Base-by-base conservation (phyloP, 2,797 vertebrate species). In the Glossophaga mutica region DNA sequence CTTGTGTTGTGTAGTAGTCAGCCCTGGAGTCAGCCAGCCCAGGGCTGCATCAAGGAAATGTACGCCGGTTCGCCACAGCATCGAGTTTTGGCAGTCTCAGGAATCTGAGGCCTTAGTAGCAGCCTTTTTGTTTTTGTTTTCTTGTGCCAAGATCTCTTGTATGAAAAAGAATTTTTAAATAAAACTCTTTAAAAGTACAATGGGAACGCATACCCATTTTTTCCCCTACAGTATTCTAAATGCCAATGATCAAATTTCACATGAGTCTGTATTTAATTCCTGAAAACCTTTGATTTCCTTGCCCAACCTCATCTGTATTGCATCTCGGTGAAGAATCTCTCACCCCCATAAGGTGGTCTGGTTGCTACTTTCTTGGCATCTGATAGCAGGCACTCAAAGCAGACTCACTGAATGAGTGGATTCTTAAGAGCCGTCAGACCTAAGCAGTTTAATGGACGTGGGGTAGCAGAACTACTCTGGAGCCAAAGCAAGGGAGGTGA, bases 71-170 rank as follows among this genome's bases (percentile, higher is more conserved):
- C 9, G 52, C 39, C 32, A 12, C 5, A n/a, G 57, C 16, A 12
- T 62, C 84, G 39, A 6, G 1, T 32, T 74, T 68, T 68, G 39
- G 52, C 78, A 71, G 46, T 15, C 46, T 84, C 11, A 0, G 39
- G 57, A 29, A 84, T 85, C 29, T 68, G 68, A 50, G 68, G 46
- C 81, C 39, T 79, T 52, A 34, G 67, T 67, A 82, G 62, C 32
- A 77, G 78, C n/a, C n/a, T n/a, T n/a, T n/a, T n/a, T n/a, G n/a
- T n/a, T n/a, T n/a, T n/a, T n/a, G n/a, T n/a, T n/a, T n/a, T 71
- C 34, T 93, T 87, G 59, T 70, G 90, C 76, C 70, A 90, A 90
- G 77, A 82, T 90, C 77, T 85, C 46, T 93, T 93, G 26, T 70
- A 39, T 67, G 76, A 82, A 18, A 81, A 39, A 77, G 16, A 81